Base-by-base conservation (phyloP, 2,797 vertebrate species). In the Pristis pectinata region DNA sequence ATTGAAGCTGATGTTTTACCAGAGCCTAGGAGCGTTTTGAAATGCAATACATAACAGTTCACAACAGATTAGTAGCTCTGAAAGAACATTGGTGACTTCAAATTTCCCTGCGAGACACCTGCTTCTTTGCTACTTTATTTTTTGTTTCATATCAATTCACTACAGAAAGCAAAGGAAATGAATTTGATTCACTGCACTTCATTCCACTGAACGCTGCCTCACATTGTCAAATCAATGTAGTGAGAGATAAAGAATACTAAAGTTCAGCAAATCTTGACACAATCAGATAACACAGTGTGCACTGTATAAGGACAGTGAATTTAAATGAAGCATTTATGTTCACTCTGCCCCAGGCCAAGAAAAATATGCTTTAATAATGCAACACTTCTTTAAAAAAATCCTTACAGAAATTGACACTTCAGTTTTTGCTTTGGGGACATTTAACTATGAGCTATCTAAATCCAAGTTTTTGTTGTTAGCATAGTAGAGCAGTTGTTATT, bases 351-450 rank as follows among this genome's bases (percentile, higher is more conserved):
- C 95, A 96, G 96, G 96, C 96, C 94, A 41, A 96, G 95, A 96
- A 96, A 96, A 95, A 96, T 96, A 94, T 95, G 95, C 96, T 97
- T 97, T 97, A 98, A 98, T 97, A 97, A 97, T 97, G 95, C 96
- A 97, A 95, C 95, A 94, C 96, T 97, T 97, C 96, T 97, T 97
- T 97, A 96, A 97, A 97, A 96, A 95, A 91, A 27, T n/a, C 95
- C 95, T 95, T 94, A 94, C 94, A 95, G 94, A 95, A 92, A 82
- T 96, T 96, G 11, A 34, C 56, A 5, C 17, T 91, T n/a, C 41
- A 22, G 87, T 17, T 13, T 64, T 17, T n/a, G 3, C n/a, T 9
- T 91, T 91, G 2, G 27, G n/a, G 87, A 91, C 17, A 5, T 59
- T 30, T 49, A 34, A 17, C 1, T 27, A 4, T 1, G 49, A 0